Conservation (phyloP, 2,113 vertebrate genomes). For the Penelope pileata region DNA sequence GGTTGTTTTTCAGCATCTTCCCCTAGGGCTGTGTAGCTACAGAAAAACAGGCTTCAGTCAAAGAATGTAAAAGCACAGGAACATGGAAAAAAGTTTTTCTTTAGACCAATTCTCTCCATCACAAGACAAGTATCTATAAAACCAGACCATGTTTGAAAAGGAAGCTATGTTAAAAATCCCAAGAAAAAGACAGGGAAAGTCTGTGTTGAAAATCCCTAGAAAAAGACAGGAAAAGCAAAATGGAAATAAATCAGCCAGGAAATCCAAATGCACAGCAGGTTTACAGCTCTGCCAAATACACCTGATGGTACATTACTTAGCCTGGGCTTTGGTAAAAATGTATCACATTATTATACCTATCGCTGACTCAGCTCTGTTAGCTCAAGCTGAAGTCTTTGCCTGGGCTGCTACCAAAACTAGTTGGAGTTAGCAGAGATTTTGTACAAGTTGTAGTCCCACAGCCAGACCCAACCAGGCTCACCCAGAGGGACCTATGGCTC, state of each 20-base stretch:
- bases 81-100: neutral
- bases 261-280: neutral
- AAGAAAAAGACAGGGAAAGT: neutral
- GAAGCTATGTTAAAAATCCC: neutral
- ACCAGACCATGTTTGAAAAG: neutral
- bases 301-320: fast-evolving
- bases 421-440: neutral
- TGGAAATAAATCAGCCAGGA: neutral
- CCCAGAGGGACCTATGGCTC: neutral
- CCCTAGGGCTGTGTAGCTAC: neutral
- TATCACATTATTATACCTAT: fast-evolving
- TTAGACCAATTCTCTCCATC: neutral
- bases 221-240: neutral
- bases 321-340: neutral
- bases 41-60: neutral
- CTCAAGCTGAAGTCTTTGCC: neutral
- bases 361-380: fast-evolving
- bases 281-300: neutral
- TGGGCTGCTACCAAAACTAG: neutral
- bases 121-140: neutral
- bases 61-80: neutral
- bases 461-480: neutral
- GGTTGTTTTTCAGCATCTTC: neutral
- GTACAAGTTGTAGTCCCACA: fast-evolving
- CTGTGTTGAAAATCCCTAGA: neutral